Percentiles rank a stretch among this genome's conserved stretches.
Conservation (phyloP, 1,140 invertebrate species). For the Rhyacophila brunnea region DNA sequence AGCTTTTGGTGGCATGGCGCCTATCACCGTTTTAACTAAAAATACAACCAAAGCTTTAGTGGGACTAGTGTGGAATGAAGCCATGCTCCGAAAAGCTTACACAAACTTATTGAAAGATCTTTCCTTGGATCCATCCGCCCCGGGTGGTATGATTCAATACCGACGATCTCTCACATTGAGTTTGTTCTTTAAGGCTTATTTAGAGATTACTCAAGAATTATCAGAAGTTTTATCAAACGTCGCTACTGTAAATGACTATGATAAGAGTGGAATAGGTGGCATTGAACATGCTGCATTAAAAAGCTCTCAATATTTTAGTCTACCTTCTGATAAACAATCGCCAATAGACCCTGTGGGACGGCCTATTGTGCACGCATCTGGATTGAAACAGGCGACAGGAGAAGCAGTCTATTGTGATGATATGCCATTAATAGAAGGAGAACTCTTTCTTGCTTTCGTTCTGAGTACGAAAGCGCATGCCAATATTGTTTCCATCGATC, state of each 20-base stretch:
- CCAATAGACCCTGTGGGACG: slow-evolving; percentile 75
- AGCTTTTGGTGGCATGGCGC: slow-evolving; percentile 89
- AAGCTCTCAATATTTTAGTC: slow-evolving; percentile 80
- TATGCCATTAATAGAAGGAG: slow-evolving; percentile 69
- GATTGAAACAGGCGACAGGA: slow-evolving; percentile 85
- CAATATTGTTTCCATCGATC: slow-evolving; percentile 73
- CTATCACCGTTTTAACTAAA: slow-evolving; percentile 75
- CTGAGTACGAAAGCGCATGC: slow-evolving; percentile 79
- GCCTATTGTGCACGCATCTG: slow-evolving; percentile 79
- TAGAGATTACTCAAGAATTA: slow-evolving; percentile 65
- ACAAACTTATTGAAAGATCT: slow-evolving; percentile 72
- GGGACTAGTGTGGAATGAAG: slow-evolving; percentile 71
- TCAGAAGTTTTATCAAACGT: slow-evolving; percentile 48
- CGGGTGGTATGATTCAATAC: slow-evolving; percentile 89
- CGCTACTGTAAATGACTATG: slow-evolving; percentile 42
- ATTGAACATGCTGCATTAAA: slow-evolving; percentile 65
- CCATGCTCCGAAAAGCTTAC: slow-evolving; percentile 65
- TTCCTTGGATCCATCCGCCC: slow-evolving; percentile 72
- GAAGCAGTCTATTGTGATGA: slow-evolving; percentile 93
- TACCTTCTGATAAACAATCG: slow-evolving; percentile 61
- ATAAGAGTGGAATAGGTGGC: slow-evolving; percentile 56
- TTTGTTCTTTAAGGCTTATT: slow-evolving; percentile 89
- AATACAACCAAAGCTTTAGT: slow-evolving; percentile 65
- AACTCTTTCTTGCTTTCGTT: slow-evolving; percentile 77
- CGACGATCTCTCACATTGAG: slow-evolving; percentile 77